Evolutionary conservation across 2,888 invertebrate species (phyloP), one percentile per base, ranked within the genome.

Genomic region (Calliopum simillimum): DNA sequence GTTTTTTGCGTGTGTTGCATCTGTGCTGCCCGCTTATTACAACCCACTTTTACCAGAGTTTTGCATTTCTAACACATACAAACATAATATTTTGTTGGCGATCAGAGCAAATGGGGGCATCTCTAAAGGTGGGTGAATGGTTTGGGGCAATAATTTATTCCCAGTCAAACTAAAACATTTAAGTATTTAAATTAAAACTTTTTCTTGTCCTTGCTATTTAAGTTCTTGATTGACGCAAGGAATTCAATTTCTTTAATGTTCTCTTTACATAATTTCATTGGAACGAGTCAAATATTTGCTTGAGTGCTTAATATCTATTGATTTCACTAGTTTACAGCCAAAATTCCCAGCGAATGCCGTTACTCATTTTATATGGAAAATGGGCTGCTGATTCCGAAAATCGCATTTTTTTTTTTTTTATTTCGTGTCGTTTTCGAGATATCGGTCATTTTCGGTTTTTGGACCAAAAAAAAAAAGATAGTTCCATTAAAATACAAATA

Each of bases 181-280:
- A 59, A 59, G 59, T 25, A 33, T 59, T 59, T 59, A 33, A 59
- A 59, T 59, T 59, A 59, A 59, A 59, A 33, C 33, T 59, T 33
- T 43, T 33, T 41, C 33, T 33, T 13, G 59, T 41, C 33, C 33
- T 33, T 59, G 59, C 59, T 59, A 2, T 11, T n/a, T 41, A 53
- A 23, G 53, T 41, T 59, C 59, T 41, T 19, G 43, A 59, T 43
- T 59, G 59, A 59, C 59, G 14, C 33, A 59, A 59, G 59, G 41
- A 41, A 33, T 41, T 11, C 59, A 16, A 41, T 33, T 41, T 59
- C 16, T 25, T 58, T 41, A 4, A n/a, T 12, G 16, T 59, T 41
- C 16, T 59, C 16, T 8, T 59, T 5, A 43, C 41, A 43, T 8
- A 41, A 16, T 13, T 53, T 19, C 19, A 23, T 13, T 23, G 53